Evolutionary conservation across 2,797 vertebrate species (phyloP).

Genomic region (Dicrostonyx torquatus): DNA sequence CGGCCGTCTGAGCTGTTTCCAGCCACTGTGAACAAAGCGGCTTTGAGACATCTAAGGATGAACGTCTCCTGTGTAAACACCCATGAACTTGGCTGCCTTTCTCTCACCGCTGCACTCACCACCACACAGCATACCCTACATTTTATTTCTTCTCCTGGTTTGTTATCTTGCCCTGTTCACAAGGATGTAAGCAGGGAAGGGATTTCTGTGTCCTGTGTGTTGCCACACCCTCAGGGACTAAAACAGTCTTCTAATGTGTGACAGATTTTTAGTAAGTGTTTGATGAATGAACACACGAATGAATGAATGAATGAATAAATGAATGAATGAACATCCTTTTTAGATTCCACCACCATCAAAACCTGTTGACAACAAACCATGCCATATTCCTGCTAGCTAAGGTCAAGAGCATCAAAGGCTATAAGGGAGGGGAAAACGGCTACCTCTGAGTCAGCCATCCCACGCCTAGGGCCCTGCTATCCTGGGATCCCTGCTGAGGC

Average conservation of each 20-base stretch:
- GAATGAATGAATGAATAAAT: not conserved
- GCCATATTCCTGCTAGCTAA: not conserved
- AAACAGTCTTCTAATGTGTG: not conserved
- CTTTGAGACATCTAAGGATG: not conserved
- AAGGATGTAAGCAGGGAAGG: not conserved
- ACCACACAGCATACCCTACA: not conserved
- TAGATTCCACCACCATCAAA: not conserved
- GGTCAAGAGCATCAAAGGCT: not conserved
- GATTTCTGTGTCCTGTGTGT: not conserved
- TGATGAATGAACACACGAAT: not conserved
- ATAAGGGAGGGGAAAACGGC: not conserved
- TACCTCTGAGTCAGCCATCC: conserved; percentile 2
- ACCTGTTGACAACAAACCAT: not conserved
- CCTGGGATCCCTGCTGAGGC: not conserved
- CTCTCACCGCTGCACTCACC: not conserved
- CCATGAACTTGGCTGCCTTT: not conserved
- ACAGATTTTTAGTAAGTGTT: not conserved
- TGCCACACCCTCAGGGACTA: not conserved
- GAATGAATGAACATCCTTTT: not conserved
- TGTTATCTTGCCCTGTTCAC: not conserved
- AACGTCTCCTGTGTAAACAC: not conserved
- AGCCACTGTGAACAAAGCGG: not conserved
- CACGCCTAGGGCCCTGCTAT: not conserved
- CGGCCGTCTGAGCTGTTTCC: not conserved
- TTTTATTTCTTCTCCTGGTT: not conserved